These are phyloP conservation scores for Brotogeris chrysoptera DNA, from an alignment of 2,797 vertebrate species.

Conservation along the genomic window DNA sequence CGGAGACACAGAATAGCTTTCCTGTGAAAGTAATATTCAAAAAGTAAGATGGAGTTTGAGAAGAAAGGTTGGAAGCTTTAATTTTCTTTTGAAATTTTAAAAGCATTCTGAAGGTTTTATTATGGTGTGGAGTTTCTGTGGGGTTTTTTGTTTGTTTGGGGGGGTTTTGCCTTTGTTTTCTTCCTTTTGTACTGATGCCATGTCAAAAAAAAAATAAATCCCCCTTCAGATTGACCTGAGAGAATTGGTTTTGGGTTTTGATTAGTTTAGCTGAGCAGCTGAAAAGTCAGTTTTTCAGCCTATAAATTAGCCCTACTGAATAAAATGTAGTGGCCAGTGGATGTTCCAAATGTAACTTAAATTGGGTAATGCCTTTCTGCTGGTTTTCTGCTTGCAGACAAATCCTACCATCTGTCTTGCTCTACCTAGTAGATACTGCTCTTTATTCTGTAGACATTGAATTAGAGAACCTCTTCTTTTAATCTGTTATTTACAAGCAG, in stretches of 20 bases:
- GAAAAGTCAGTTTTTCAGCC: not conserved
- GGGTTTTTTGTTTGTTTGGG: not conserved
- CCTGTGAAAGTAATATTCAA: not conserved
- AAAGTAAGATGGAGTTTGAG: not conserved
- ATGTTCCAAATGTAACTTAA: not conserved
- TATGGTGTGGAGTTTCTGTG: not conserved
- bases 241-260: not conserved
- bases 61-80: not conserved
- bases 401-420: not conserved
- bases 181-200: not conserved
- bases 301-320: not conserved
- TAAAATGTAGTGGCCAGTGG: not conserved
- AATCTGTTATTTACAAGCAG: not conserved
- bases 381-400: not conserved
- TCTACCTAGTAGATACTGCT: not conserved
- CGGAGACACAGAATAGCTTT: not conserved
- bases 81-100: not conserved
- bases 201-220: not conserved
- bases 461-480: not conserved
- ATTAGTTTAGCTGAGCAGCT: not conserved
- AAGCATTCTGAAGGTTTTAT: not conserved
- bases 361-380: not conserved
- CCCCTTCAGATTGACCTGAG: not conserved
- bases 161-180: not conserved
- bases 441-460: not conserved